Conservation (phyloP, 2,888 invertebrate species). For the Limulus polyphemus region DNA sequence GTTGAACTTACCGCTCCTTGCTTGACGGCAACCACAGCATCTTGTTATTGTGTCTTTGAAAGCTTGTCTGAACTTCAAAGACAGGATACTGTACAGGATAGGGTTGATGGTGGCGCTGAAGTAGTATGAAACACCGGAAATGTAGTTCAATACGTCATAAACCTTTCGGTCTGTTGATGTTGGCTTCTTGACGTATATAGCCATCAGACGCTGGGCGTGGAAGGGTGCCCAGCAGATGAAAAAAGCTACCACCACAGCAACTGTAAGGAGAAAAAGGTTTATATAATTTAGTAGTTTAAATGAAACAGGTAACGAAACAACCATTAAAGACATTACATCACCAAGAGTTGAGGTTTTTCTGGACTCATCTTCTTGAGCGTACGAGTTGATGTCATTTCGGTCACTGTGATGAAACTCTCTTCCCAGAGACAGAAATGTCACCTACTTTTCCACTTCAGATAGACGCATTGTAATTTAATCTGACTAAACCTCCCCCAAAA, state of each 20-base stretch:
- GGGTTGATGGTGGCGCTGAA: constrained; percentile 37
- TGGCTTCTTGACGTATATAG: constrained; percentile 35
- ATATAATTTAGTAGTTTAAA: too few species aligned
- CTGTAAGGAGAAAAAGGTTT: constrained; percentile 33
- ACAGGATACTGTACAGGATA: constrained; percentile 23
- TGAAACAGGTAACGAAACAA: too few species aligned
- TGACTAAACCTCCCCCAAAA: too few species aligned
- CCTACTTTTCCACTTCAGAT: too few species aligned
- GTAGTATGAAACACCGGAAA: constrained; percentile 37
- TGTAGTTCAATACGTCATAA: constrained; percentile 32
- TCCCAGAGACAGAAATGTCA: too few species aligned
- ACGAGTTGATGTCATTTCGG: too few species aligned
- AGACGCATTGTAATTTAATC: too few species aligned
- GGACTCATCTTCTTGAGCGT: too few species aligned
- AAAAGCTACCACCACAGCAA: constrained; percentile 53
- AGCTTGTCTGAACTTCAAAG: constrained; percentile 21
- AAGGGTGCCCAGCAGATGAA: constrained; percentile 87
- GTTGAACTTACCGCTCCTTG: constrained; percentile 3
- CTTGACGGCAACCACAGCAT: constrained; percentile 10
- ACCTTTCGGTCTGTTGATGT: constrained; percentile 27
- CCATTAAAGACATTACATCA: too few species aligned
- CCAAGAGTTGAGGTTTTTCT: too few species aligned
- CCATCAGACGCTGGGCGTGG: constrained; percentile 75
- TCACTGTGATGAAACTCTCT: too few species aligned
- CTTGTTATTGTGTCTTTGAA: constrained; percentile 19